Evolutionary conservation across 2,888 invertebrate genomes (phyloP).

Genomic region (Stenchaetothrips biformis): DNA sequence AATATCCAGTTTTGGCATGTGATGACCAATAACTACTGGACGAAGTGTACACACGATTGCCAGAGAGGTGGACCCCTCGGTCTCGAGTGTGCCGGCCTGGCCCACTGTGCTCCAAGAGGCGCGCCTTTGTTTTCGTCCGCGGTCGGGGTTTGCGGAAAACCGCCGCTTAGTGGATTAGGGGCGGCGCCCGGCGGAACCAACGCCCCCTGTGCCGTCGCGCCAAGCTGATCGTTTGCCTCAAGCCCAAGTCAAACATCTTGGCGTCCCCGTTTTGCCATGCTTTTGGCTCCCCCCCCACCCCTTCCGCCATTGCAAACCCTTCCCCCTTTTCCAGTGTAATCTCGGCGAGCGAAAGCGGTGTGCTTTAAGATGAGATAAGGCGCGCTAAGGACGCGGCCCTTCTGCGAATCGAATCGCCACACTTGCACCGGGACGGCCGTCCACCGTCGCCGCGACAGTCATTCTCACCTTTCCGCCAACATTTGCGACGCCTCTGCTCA

Average conservation of each 20-base stretch:
- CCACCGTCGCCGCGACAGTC: no score
- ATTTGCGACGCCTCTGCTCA: no score
- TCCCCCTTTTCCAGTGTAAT: background rate
- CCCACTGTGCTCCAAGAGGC: no score
- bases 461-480: no score
- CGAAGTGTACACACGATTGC: no score
- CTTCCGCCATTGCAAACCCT: background rate
- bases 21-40: no score
- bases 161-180: background rate
- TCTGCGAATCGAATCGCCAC: background rate
- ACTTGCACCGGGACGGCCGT: background rate
- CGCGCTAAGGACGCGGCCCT: background rate
- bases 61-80: no score
- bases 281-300: background rate
- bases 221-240: background rate
- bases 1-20: no score
- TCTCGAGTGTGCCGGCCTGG: no score
- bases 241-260: background rate
- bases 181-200: background rate
- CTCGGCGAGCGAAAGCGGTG: background rate
- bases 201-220: background rate
- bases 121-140: no score
- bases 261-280: background rate
- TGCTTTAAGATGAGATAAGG: background rate
- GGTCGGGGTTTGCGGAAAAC: no score